Base-by-base conservation (phyloP, 2,888 invertebrate genomes). In the Pteria penguin region DNA sequence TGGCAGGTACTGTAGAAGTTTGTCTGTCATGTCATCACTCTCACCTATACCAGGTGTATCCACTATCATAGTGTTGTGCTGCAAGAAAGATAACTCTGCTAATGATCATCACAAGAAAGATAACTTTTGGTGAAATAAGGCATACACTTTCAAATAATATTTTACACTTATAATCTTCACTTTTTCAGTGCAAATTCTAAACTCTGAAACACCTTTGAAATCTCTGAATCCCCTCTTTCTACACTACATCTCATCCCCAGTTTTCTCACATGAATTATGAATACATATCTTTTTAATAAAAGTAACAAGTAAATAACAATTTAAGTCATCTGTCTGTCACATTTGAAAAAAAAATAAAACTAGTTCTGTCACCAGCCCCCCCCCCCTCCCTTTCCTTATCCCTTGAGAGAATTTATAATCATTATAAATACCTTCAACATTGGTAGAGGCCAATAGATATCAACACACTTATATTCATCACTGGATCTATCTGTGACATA, bases 31-130 rank as follows among this genome's bases (percentile, higher is more conserved):
- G 29, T 84, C 80, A 11, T 79, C 78, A 72, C 83, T 85, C 57
- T 86, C 88, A 4, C 90, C 88, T 11, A 90, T 84, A 0, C 90
- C 90, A 2, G 89, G 89, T 0, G 87, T 90, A 77, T 90, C 90
- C 11, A 90, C 88, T 29, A 90, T 86, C 2, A 84, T 84, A 2
- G 88, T 82, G 8, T 84, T 82, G 18, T 82, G 82, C 89, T 89
- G 31, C 5, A 32, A 55, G 22, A 1, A 33, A 62, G 29, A 31
- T 11, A 32, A 8, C 14, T 52, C 4, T 55, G 11, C 27, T 26
- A 33, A 29, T 63, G 5, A n/a, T 31, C 29, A 1, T 22, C 22
- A 8, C 8, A 32, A 14, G 5, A 2, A 45, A n/a, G n/a, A n/a
- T 8, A 45, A 45, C 45, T 18, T 45, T 18, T 18, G 11, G 14